Evolutionary conservation across 2,797 vertebrate species (phyloP).

Genomic region (Coregonus ussuriensis): DNA sequence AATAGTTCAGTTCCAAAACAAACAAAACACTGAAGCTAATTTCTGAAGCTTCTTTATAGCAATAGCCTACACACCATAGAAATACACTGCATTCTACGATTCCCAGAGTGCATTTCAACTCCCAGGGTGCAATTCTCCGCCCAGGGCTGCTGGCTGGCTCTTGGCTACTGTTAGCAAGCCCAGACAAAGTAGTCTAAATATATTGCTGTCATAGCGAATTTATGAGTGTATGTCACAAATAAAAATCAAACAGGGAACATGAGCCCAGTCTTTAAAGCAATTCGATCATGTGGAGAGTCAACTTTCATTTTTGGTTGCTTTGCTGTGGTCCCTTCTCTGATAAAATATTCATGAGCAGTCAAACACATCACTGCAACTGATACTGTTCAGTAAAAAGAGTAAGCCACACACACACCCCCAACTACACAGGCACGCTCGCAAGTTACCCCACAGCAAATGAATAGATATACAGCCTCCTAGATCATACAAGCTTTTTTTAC

Average conservation of each 20-base stretch:
- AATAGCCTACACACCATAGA: too few relatives aligned
- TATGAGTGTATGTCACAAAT: too few relatives aligned
- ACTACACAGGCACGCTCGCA: background rate
- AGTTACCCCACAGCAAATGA: conserved; percentile 33
- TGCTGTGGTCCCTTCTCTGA: conserved; percentile 40
- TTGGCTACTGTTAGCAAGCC: too few relatives aligned
- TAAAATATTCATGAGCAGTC: conserved; percentile 64
- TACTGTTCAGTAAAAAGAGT: conserved; percentile 31
- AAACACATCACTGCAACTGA: conserved; percentile 41
- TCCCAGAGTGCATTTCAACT: too few relatives aligned
- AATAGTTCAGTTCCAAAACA: too few relatives aligned
- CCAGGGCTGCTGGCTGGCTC: too few relatives aligned
- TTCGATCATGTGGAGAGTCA: conserved; percentile 41
- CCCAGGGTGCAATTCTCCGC: too few relatives aligned
- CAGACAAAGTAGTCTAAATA: too few relatives aligned
- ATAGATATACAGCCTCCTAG: conserved; percentile 33
- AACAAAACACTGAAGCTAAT: too few relatives aligned
- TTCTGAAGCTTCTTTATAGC: too few relatives aligned
- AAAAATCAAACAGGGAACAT: conserved; percentile 38
- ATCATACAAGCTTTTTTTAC: conserved; percentile 24
- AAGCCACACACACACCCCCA: background rate
- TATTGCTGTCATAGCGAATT: too few relatives aligned
- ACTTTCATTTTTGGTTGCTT: conserved; percentile 38
- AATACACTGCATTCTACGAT: too few relatives aligned
- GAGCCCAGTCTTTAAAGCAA: conserved; percentile 34